phyloP scores from a whole-genome alignment of 2,113 vertebrate genomes.

The Sinocyclocheilus anophthalmus region DNA sequence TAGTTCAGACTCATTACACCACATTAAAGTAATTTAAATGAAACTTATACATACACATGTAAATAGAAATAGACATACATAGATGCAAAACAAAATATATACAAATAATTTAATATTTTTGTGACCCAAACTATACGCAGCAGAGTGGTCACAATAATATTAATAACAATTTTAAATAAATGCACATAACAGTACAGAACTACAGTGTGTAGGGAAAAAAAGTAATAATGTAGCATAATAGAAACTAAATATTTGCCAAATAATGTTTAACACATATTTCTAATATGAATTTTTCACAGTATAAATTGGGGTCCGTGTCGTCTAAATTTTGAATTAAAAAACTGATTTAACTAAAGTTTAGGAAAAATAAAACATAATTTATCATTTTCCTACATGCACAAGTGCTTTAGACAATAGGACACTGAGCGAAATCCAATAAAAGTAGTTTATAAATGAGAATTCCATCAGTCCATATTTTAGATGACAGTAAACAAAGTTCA shows the following conservation, averaged over 20 bases:
- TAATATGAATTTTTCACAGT: background rate
- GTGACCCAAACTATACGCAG: too few relatives aligned
- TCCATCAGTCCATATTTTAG: background rate
- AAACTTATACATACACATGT: too few relatives aligned
- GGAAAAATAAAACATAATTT: too few relatives aligned
- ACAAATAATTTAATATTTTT: too few relatives aligned
- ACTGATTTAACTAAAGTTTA: too few relatives aligned
- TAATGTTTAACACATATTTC: background rate
- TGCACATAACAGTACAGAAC: background rate
- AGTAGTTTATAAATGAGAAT: constrained; percentile 2
- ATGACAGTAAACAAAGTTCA: constrained; percentile 35
- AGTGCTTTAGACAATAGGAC: background rate
- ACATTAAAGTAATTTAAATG: too few relatives aligned
- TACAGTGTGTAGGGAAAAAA: background rate
- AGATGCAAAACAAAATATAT: too few relatives aligned
- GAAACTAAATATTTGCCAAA: background rate
- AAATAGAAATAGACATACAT: too few relatives aligned
- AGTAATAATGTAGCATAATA: background rate
- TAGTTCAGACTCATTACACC: too few relatives aligned
- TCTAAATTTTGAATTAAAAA: too few relatives aligned
- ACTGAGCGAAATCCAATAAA: background rate
- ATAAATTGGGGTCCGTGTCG: background rate
- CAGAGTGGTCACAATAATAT: background rate
- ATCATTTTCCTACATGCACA: too few relatives aligned
- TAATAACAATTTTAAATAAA: background rate